Evolutionary conservation across 1,140 invertebrate species (phyloP), one percentile per base, ranked within the genome.

Genomic region (Euwallacea similis): DNA sequence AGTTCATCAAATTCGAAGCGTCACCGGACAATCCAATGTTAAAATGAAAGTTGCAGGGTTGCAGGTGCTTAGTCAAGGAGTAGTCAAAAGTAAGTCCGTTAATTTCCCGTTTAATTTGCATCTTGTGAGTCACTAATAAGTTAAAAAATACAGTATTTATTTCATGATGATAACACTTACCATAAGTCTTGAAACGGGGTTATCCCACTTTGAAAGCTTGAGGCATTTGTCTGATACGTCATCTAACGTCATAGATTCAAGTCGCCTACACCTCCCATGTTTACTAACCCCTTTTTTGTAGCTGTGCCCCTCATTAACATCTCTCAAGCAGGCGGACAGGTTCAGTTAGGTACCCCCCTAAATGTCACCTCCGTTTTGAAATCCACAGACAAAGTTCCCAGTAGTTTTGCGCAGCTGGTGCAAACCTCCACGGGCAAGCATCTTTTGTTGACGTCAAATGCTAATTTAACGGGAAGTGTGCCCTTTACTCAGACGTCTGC

Each of bases 401-500:
- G 76, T 44, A 77, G 76, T 74, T 80, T 87, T 74, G 86, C 86
- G 67, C 89, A 91, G 74, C 80, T 91, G 43, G 88, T 91, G 13
- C 89, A 91, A 78, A 90, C 89, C 7, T 85, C 89, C 43, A 85
- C 87, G 15, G 90, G 90, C 42, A 88, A 88, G 78, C 87, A 88
- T 80, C 84, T 90, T 56, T 83, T 91, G 42, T 79, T 90, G 7
- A 88, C 79, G n/a, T 74, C 78, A 0, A 78, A 80, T 71, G 76
- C 77, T 13, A 80, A 77, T 62, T 74, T 75, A 64, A 76, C 75
- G n/a, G 76, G 63, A 56, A 77, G 72, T 62, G 77, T 80, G 71
- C 74, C 78, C 16, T 76, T 78, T 47, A 74, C 79, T 3, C 76
- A 78, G 21, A 77, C 77, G 10, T 72, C 75, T 44, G 71, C 77